Base-by-base conservation (phyloP, 2,888 invertebrate genomes). In the Coecobrya sp. region DNA sequence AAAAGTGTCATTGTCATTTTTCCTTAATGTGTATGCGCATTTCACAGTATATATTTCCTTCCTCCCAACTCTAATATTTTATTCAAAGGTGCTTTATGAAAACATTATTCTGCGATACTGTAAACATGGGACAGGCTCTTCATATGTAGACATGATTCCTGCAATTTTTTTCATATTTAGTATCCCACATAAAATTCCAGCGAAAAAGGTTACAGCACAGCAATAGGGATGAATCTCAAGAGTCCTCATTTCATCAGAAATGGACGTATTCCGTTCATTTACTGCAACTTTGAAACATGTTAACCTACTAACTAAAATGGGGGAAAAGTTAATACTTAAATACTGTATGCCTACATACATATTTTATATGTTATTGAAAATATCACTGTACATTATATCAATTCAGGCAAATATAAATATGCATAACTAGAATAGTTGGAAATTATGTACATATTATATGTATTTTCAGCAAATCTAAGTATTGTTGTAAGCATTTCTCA, bases 1-100 rank as follows among this genome's bases (percentile, higher is more conserved):
- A 86, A 86, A 87, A 91, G 86, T 93, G 91, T 85, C 89, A 93
- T 92, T 93, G 93, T 93, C 92, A 93, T 93, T 89, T 92, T 84
- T 92, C 86, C 87, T 70, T 82, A n/a, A n/a, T n/a, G n/a, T n/a
- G n/a, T n/a, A 27, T 73, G 73, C 42, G 19, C 8, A 73, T 55
- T 91, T 62, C 81, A 68, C 86, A 49, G 19, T 7, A 55, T 65
- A 68, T 87, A n/a, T 79, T 79, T 59, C 68, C 27, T 70, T 68
- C 45, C 62, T 65, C 22, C 13, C 25, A 16, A n/a, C 16, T 2
- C 25, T 27, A 65, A 65, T 65, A 27, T 27, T 65, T 65, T 25
- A n/a, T 3, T 27, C 25, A 27, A n/a, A n/a, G n/a, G n/a, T 65
- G 11, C 16, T 27, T 13, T 27, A 5, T 65, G 25, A 65, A 65